Evolutionary conservation across 2,113 vertebrate species (phyloP).

Genomic region (Melanotaenia duboulayi): DNA sequence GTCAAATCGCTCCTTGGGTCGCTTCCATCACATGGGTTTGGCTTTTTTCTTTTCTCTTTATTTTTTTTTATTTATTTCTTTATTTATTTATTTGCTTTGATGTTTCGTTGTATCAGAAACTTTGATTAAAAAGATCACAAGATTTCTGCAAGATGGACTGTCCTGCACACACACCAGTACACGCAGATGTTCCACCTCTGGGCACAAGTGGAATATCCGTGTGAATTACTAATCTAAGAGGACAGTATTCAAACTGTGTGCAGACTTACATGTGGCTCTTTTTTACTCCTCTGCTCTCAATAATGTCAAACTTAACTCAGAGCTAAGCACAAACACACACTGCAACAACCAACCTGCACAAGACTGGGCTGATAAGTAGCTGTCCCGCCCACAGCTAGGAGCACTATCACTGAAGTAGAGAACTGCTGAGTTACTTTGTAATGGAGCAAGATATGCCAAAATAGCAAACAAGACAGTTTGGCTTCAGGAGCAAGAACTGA

Average conservation of each 20-base stretch:
- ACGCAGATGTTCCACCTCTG: neutral
- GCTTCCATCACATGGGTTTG: neutral
- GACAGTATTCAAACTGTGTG: neutral
- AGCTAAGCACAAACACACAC: no score
- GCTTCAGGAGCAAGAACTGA: neutral
- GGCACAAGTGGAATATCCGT: no score
- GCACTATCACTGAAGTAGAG: no score
- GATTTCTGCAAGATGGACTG: neutral
- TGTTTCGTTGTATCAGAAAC: neutral
- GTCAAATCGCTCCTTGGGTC: neutral
- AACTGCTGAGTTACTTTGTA: no score
- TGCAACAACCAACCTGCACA: neutral
- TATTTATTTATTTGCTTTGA: no score
- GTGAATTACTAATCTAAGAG: neutral
- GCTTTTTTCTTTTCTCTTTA: neutral
- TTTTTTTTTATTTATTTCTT: no score
- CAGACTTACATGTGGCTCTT: neutral
- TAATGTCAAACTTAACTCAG: neutral
- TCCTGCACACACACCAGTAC: no score
- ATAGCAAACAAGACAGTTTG: conserved; percentile 21
- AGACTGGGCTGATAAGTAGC: neutral
- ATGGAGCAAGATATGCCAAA: conserved; percentile 3
- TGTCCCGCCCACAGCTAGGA: no score
- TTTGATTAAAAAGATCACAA: neutral
- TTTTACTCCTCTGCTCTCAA: neutral